phyloP scores from a whole-genome alignment of 2,888 invertebrate species.

The Drosophila acutilabella region DNA sequence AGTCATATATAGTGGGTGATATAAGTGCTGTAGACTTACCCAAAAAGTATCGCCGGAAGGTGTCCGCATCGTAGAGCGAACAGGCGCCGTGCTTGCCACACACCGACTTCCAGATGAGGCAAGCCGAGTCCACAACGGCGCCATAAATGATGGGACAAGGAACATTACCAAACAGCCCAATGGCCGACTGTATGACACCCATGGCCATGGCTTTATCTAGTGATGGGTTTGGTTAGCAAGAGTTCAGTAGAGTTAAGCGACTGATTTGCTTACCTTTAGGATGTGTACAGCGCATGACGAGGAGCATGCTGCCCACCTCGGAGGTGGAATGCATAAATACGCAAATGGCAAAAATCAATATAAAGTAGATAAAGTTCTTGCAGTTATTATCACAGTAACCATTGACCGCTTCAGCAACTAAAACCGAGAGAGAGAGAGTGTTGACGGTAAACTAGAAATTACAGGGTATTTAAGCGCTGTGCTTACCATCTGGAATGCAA shows the following conservation, averaged over 20 bases:
- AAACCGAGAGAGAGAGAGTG: not conserved
- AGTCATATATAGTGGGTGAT: not conserved
- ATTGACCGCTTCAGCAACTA: conserved; percentile 87
- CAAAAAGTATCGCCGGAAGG: conserved; percentile 93
- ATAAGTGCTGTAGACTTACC: conserved; percentile 86
- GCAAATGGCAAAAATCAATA: conserved; percentile 92
- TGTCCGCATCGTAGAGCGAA: conserved; percentile 93
- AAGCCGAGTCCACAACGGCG: conserved; percentile 95
- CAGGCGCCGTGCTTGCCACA: conserved; percentile 94
- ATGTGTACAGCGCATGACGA: conserved; percentile 95
- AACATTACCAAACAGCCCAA: conserved; percentile 96
- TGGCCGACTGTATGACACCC: conserved; percentile 96
- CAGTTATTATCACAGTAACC: conserved; percentile 94
- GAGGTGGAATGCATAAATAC: conserved; percentile 97
- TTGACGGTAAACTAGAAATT: not conserved
- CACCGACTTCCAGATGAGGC: conserved; percentile 93
- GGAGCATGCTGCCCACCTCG: conserved; percentile 95
- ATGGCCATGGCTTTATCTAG: conserved; percentile 96
- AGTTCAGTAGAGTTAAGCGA: not conserved
- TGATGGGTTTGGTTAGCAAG: not conserved
- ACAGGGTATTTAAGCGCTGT: not conserved
- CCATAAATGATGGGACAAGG: conserved; percentile 98
- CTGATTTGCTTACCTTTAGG: conserved; percentile 87
- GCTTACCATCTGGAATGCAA: conserved; percentile 85
- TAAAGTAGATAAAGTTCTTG: conserved; percentile 92